Percentiles rank a stretch among this genome's conserved stretches.
These are phyloP conservation scores for Gopherus flavomarginatus DNA, from an alignment of 2,113 vertebrate genomes.

Conservation along the genomic window DNA sequence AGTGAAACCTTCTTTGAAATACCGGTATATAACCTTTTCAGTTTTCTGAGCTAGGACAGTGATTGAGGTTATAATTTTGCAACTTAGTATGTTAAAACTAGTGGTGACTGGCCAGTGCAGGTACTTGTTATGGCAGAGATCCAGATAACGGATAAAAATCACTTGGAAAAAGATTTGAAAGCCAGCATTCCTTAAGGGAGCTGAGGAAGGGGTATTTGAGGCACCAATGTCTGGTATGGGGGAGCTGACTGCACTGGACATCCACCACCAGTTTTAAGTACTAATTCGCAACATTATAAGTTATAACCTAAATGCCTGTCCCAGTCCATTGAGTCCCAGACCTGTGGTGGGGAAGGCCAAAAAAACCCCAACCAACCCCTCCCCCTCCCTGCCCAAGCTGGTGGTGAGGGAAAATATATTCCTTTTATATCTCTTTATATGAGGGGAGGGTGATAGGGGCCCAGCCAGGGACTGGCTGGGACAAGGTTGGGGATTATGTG, in stretches of 20 bases:
- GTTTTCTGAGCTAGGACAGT: neutral
- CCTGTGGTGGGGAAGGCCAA: too few species aligned
- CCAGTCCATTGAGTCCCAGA: neutral
- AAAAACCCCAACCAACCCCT: too few species aligned
- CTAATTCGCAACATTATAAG: neutral
- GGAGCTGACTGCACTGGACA: too few species aligned
- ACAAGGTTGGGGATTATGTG: neutral
- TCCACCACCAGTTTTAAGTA: neutral
- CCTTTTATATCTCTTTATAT: neutral
- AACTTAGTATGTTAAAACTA: too few species aligned
- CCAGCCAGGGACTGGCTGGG: neutral
- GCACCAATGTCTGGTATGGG: neutral
- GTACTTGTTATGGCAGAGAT: too few species aligned
- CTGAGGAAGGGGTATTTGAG: neutral
- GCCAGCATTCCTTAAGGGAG: neutral
- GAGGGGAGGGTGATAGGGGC: neutral
- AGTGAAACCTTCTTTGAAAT: neutral
- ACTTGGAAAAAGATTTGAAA: neutral
- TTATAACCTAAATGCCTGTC: neutral
- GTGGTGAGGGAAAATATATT: neutral
- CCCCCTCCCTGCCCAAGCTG: neutral
- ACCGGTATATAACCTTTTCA: neutral
- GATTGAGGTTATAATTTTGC: too few species aligned
- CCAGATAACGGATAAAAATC: too few species aligned
- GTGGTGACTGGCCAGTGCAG: too few species aligned